Evolutionary conservation across 2,797 vertebrate genomes (phyloP).

Genomic region (Leptoclinus maculatus): DNA sequence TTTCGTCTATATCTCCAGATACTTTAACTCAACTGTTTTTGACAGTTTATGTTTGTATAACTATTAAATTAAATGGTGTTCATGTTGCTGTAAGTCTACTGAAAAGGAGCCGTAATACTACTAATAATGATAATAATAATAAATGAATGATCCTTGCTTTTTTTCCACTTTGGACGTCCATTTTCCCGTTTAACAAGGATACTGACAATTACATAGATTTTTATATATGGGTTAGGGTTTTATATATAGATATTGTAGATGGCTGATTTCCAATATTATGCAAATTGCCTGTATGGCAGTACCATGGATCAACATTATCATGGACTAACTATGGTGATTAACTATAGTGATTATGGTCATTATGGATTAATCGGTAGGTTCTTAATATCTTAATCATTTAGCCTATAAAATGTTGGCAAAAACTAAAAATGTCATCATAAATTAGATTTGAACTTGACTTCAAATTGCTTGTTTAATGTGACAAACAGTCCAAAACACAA

Average conservation of each 20-base stretch:
- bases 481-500: not conserved
- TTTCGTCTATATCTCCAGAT: not conserved
- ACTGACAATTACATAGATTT: not conserved
- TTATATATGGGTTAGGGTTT: not conserved
- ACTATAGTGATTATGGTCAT: not conserved
- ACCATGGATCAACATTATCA: not conserved
- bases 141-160: not conserved
- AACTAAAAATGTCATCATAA: not conserved
- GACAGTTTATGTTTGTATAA: not conserved
- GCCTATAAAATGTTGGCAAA: not conserved
- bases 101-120: not conserved
- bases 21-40: not conserved
- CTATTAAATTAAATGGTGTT: not conserved
- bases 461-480: not conserved
- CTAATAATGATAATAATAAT: not conserved
- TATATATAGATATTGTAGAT: not conserved
- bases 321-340: not conserved
- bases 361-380: not conserved
- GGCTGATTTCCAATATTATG: not conserved
- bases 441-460: not conserved
- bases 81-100: not conserved
- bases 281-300: not conserved
- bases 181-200: not conserved
- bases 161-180: no score
- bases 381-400: not conserved